These are phyloP conservation scores for Noctua comes DNA, from an alignment of 2,888 invertebrate species.

Conservation along the genomic window DNA sequence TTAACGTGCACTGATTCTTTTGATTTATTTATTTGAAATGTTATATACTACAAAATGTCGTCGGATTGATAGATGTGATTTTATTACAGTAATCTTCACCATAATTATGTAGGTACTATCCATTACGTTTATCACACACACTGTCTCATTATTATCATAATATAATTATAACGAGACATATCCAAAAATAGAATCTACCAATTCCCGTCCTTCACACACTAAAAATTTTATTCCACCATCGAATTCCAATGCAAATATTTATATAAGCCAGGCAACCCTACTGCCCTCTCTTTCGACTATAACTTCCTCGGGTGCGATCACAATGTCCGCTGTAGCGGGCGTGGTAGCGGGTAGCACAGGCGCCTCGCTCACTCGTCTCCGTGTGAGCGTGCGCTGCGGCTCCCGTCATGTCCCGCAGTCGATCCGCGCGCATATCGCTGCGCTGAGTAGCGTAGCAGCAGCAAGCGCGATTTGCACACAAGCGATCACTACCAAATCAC, in stretches of 20 bases:
- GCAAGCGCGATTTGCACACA: slow-evolving; percentile 88
- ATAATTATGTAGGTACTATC: no score
- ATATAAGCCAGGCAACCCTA: slow-evolving; percentile 91
- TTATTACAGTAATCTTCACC: background rate
- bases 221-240: slow-evolving; percentile 12
- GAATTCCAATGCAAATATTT: slow-evolving; percentile 68
- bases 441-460: slow-evolving; percentile 87
- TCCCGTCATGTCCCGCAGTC: slow-evolving; percentile 88
- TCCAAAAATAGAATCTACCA: slow-evolving; percentile 1
- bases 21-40: background rate
- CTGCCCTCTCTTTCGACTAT: slow-evolving; percentile 84
- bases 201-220: background rate
- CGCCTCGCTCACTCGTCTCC: slow-evolving; percentile 83
- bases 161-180: background rate
- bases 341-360: slow-evolving; percentile 74
- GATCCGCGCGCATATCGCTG: slow-evolving; percentile 89
- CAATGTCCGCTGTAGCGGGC: slow-evolving; percentile 74
- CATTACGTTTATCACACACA: slow-evolving; percentile 1
- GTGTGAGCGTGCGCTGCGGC: slow-evolving; percentile 82
- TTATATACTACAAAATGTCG: background rate
- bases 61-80: background rate
- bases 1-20: background rate
- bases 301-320: slow-evolving; percentile 76
- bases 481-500: slow-evolving; percentile 87
- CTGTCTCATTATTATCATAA: background rate